Evolutionary conservation across 2,797 vertebrate species (phyloP).

Genomic region (Labroides dimidiatus): DNA sequence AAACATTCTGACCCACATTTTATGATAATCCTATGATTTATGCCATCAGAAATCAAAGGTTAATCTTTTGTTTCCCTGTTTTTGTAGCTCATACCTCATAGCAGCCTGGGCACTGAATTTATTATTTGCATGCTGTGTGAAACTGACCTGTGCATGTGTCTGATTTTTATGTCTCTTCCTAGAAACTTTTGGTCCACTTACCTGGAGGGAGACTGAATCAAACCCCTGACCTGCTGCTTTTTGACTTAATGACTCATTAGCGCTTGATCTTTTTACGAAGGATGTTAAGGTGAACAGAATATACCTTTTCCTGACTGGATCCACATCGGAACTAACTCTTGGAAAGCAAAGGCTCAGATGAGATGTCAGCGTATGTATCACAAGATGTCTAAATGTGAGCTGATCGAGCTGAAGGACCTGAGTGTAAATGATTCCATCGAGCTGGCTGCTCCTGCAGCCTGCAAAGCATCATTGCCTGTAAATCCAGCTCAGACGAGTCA

Average conservation of each 20-base stretch:
- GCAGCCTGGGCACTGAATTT: neutral
- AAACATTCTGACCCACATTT: conserved; percentile 60
- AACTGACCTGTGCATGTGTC: neutral
- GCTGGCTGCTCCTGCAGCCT: conserved; percentile 70
- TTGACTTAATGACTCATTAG: neutral
- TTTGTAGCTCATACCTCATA: conserved; percentile 7
- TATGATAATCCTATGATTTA: conserved; percentile 54
- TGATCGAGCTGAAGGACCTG: conserved; percentile 92
- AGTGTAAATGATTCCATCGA: conserved; percentile 84
- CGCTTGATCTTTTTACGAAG: conserved; percentile 1
- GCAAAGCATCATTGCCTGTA: conserved; percentile 56
- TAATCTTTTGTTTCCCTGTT: conserved; percentile 63
- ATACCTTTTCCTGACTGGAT: conserved; percentile 15
- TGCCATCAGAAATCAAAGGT: conserved; percentile 46
- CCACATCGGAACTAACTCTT: conserved; percentile 21
- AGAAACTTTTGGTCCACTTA: neutral
- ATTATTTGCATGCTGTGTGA: neutral
- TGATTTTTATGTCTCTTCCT: conserved; percentile 24
- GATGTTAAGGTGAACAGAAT: conserved; percentile 17
- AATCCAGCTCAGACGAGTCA: conserved; percentile 76
- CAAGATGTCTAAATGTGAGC: conserved; percentile 88
- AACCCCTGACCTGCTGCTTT: conserved; percentile 4
- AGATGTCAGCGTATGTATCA: conserved; percentile 51
- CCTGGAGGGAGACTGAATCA: conserved; percentile 17
- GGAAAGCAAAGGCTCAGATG: conserved; percentile 32